Base-by-base conservation (phyloP, 2,888 invertebrate genomes). In the Drosophila falleni region DNA sequence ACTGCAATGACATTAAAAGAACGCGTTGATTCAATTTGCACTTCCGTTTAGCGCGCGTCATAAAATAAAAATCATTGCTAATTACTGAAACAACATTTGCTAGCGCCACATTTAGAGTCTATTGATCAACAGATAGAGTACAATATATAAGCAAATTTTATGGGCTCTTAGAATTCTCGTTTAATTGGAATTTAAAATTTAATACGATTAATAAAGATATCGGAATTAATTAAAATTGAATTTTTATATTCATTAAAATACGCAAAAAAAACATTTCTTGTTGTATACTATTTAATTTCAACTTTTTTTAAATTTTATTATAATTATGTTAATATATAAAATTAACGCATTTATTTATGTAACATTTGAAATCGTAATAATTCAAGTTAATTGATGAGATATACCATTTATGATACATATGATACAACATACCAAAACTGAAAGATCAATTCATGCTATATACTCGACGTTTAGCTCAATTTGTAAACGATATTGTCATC, bases 401-500 rank as follows among this genome's bases (percentile, higher is more conserved):
- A n/a, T n/a, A n/a, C n/a, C n/a, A n/a, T n/a, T n/a, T 8, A 0
- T 31, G 1, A 9, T 31, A 31, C 8, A 31, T 31, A 8, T 9
- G 31, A 31, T 31, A 31, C 31, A 31, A 31, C 6, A 31, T 31
- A 31, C 31, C 8, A 10, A 31, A 29, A 8, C 4, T 29, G 8
- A 8, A 29, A 29, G 8, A 29, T 29, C 31, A 31, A 9, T 31
- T 31, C 31, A 31, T 9, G 31, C 9, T 31, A 1, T 31, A 10
- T 31, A 31, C 9, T 31, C 31, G 9, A 31, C 31, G 3, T 29
- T 29, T 29, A 29, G 29, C 29, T 29, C 11, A 39, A 47, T 26
- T 41, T 68, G 62, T 59, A 65, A 77, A 67, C 77, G 66, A 60
- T 80, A 62, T 44, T 61, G 71, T 54, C 62, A 66, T 67, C 68